phyloP scores from a whole-genome alignment of 2,888 invertebrate genomes.

The Oscheius myriophilus region DNA sequence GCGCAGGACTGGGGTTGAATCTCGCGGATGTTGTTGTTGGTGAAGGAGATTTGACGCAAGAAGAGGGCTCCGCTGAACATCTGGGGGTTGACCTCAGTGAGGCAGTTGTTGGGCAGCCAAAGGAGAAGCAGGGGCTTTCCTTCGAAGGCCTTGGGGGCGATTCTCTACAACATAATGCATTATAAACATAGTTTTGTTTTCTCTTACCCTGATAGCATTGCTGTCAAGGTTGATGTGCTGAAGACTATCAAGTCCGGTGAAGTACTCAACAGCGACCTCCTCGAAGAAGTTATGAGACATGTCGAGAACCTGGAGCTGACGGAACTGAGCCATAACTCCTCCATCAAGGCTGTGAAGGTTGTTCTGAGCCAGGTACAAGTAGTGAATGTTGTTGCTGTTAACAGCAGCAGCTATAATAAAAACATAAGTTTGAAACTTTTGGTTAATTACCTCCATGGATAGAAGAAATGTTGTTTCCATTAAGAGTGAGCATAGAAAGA shows the following conservation, averaged over 20 bases:
- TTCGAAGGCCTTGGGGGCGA: slow-evolving; percentile 69
- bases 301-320: slow-evolving; percentile 64
- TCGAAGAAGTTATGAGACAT: slow-evolving; percentile 68
- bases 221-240: slow-evolving; percentile 70
- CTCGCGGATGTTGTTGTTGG: slow-evolving; percentile 69
- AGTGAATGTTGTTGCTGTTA: slow-evolving; percentile 64
- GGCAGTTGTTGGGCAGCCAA: slow-evolving; percentile 70
- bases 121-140: slow-evolving; percentile 69
- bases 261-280: slow-evolving; percentile 59
- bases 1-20: slow-evolving; percentile 76
- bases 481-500: slow-evolving; percentile 66
- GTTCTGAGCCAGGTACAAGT: slow-evolving; percentile 70
- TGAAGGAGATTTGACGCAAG: slow-evolving; percentile 69
- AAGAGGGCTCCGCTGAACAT: slow-evolving; percentile 70
- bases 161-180: slow-evolving; percentile 32
- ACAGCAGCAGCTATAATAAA: slow-evolving; percentile 61
- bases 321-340: slow-evolving; percentile 79
- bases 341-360: slow-evolving; percentile 74
- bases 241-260: slow-evolving; percentile 66
- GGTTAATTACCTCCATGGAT: slow-evolving; percentile 56
- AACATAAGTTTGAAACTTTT: background rate
- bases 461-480: slow-evolving; percentile 67
- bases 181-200: background rate
- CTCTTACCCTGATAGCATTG: slow-evolving; percentile 59
- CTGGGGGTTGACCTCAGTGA: slow-evolving; percentile 57